These are phyloP conservation scores for Branchellion lobata DNA, from an alignment of 2,888 invertebrate genomes.

Conservation along the genomic window DNA sequence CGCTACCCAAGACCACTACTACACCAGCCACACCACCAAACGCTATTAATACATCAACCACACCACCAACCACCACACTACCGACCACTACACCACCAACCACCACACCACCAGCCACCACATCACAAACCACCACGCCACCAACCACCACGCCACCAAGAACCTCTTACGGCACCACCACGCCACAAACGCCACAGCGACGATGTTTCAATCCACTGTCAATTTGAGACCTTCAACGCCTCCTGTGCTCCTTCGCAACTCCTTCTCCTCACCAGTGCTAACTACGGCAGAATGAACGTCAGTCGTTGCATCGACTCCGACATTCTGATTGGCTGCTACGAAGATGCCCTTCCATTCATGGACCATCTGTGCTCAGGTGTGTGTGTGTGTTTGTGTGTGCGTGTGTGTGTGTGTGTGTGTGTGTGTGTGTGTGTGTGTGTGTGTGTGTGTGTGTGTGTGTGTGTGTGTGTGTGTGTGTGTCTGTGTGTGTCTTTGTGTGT, in stretches of 20 bases:
- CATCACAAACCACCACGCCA: background rate
- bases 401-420: slow-evolving; percentile 23
- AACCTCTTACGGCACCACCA: too few relatives aligned
- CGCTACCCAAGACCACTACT: too few relatives aligned
- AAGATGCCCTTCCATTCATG: slow-evolving; percentile 43
- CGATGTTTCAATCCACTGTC: slow-evolving; percentile 28
- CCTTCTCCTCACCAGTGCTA: slow-evolving; percentile 17
- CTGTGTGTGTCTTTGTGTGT: too few relatives aligned
- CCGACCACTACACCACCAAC: background rate
- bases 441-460: slow-evolving; percentile 42
- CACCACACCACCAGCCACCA: background rate
- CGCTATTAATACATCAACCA: too few relatives aligned
- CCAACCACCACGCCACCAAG: too few relatives aligned
- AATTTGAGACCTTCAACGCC: slow-evolving; percentile 45
- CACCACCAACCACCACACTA: background rate
- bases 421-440: slow-evolving; percentile 38
- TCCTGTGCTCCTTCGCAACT: slow-evolving; percentile 28
- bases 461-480: slow-evolving; percentile 37
- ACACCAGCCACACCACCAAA: too few relatives aligned
- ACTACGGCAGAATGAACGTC: slow-evolving; percentile 13
- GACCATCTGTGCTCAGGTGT: slow-evolving; percentile 3
- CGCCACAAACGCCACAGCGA: too few relatives aligned
- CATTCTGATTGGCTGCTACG: slow-evolving; percentile 42
- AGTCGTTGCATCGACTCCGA: slow-evolving; percentile 11
- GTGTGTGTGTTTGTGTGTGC: slow-evolving; percentile 6